Base-by-base conservation (phyloP, 2,113 vertebrate genomes). In the Sphaerodactylus townsendi region DNA sequence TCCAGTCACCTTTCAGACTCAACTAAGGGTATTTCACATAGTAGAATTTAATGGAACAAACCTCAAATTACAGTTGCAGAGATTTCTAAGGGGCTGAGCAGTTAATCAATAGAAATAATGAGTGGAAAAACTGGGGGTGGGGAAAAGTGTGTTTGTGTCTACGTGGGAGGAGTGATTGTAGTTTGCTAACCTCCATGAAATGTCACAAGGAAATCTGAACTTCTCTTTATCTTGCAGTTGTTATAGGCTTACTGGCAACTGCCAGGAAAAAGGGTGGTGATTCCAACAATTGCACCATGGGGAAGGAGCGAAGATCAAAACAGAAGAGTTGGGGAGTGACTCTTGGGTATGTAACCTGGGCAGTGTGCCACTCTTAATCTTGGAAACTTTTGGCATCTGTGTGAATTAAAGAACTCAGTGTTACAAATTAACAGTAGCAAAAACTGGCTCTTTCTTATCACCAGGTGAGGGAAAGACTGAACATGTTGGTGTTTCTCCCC, bases 371-470 rank as follows among this genome's bases (percentile, higher is more conserved):
- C 48, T 76, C 33, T 33, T 72, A 37, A 81, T 23, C 3, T 25
- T 70, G 13, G n/a, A 28, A 59, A 56, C 2, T 74, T 65, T 25
- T 46, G 72, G 28, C 56, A 86, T 82, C 7, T 7, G 56, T 7
- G 56, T 93, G 33, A 78, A 11, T 14, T 85, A 87, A 79, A 89
- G 72, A 88, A 85, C 50, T 89, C 82, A 33, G 53, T 79, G 46
- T 21, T 79, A 64, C 89, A 83, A 92, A 87, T 81, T 14, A 88
- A 3, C 35, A n/a, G 4, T 62, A 85, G 92, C 59, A 66, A 89
- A 93, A 90, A 33, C 41, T 75, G 44, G 11, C 50, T 89, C 88
- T 53, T 77, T 90, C 68, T 86, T 59, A 9, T 56, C 30, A 3
- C 66, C n/a, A 71, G 33, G 65, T 84, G 35, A 21, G 62, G 50